Base-by-base conservation (phyloP, 2,888 invertebrate species). In the Brassicogethes aeneus region DNA sequence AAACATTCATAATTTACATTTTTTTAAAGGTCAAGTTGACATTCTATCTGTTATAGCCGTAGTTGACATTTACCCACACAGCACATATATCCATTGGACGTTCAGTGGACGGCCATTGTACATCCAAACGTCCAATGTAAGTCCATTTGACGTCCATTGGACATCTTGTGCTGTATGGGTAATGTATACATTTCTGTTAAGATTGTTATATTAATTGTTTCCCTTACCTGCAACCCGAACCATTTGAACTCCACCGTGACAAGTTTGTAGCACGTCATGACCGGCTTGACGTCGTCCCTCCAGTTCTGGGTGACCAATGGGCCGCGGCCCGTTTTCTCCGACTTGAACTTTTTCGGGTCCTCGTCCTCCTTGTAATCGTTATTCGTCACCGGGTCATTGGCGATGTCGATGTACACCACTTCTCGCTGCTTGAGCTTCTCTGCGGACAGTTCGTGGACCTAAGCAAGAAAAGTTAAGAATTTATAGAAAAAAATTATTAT, bases 241-340 rank as follows among this genome's bases (percentile, higher is more conserved):
- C 97, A 97, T 74, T 95, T 96, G 74, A 97, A 97, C 74, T 96
- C 92, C 48, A 89, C 86, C 23, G 93, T 92, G 57, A 97, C 96
- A 54, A 97, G 76, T 71, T 97, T 99, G 71, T 97, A 99, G 68
- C 93, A 93, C 38, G 94, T 95, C 97, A 97, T 99, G 46, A 95
- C 86, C 13, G 93, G 94, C 39, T 82, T 72, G 34, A 80, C 77
- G 31, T 75, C 77, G 42, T 79, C 76, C 70, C 82, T 82, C 93
- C 94, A 94, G 50, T 82, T 79, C 53, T 80, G 73, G 1, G 82
- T 82, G 46, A 73, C 69, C 41, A 99, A 77, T 30, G 95, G 96
- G 5, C 97, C 97, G 59, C 97, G 80, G 12, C 89, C 91, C 12
- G 96, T 95, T 74, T 96, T 96, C 59, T 71, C 69, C 37, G 95